Evolutionary conservation across 2,113 vertebrate species (phyloP), one percentile per base, ranked within the genome.

Genomic region (Clupea harengus): DNA sequence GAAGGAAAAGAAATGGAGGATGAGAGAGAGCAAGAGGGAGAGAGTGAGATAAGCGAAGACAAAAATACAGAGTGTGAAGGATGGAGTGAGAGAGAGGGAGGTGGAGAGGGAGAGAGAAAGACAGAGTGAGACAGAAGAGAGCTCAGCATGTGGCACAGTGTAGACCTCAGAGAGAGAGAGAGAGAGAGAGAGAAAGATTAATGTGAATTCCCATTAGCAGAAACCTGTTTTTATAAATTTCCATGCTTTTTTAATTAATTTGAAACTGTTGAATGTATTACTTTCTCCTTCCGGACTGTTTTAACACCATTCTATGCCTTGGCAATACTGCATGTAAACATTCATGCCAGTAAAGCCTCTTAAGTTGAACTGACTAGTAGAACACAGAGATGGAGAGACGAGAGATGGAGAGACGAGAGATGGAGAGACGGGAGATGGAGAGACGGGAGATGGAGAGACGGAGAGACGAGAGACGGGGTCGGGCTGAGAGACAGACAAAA

Each of bases 31-130:
- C 28, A 11, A 67, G 64, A 67, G 64, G 28, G 32, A 72, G 45
- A 82, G 7, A 47, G 45, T 87, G 85, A 87, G 88, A 54, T 20
- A 84, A 85, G 13, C 6, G 75, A 60, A n/a, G 20, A 60, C 20
- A 22, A 60, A 60, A 60, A 60, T 54, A 54, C 20, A 20, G 54
- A 57, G 18, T 20, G 52, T 57, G 52, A 57, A 20, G 87, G 88
- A 88, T 86, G 91, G 88, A 85, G 88, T 91, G 92, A 86, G 91
- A 89, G 88, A 91, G 89, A 85, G 88, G 91, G 92, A 86, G n/a
- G n/a, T n/a, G n/a, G 91, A 89, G 88, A 86, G 91, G 28, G 28
- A 32, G 18, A 11, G 28, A 18, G 28, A 28, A 32, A 4, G 11
- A 4, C n/a, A 32, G 10, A 32, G 67, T 15, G 25, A 75, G 67